Conservation (phyloP, 1,140 invertebrate genomes). For the Coelopa frigida region DNA sequence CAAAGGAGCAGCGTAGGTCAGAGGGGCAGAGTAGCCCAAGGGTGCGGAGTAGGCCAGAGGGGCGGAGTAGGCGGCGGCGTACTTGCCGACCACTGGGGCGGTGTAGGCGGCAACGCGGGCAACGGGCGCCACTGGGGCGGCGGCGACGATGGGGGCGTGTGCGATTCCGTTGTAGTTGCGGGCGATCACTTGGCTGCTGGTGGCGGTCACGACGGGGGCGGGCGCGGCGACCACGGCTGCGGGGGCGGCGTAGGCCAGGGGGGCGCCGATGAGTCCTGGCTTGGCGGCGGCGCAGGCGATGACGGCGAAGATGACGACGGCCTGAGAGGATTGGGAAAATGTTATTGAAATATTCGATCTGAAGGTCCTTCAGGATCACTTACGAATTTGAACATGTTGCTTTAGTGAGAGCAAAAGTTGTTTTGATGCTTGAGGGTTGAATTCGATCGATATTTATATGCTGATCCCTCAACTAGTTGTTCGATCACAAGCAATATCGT, state of each 20-base stretch:
- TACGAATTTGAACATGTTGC: slow-evolving; percentile 13
- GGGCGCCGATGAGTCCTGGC: slow-evolving; percentile 12
- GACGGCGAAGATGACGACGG: slow-evolving; percentile 8
- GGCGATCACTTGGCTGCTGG: slow-evolving; percentile 46
- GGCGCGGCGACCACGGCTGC: slow-evolving; percentile 26
- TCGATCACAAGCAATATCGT: no score
- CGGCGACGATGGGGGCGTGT: slow-evolving; percentile 25
- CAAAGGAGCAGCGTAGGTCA: slow-evolving; percentile 7
- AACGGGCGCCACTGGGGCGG: slow-evolving; percentile 25
- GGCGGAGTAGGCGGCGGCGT: slow-evolving; percentile 1
- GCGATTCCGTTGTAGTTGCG: slow-evolving; percentile 46
- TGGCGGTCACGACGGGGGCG: slow-evolving; percentile 42
- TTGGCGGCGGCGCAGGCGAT: slow-evolving; percentile 11
- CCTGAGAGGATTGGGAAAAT: slow-evolving; percentile 1
- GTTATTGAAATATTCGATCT: neutral
- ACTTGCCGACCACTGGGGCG: slow-evolving; percentile 11
- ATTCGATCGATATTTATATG: neutral
- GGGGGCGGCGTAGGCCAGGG: slow-evolving; percentile 25
- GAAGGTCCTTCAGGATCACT: neutral
- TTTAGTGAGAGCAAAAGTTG: no score
- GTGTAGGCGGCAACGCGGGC: slow-evolving; percentile 16
- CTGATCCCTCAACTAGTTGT: no score
- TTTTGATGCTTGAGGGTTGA: no score
- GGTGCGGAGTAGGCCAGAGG: slow-evolving; percentile 9
- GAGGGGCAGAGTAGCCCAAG: neutral